Base-by-base conservation (phyloP, 2,113 vertebrate species). In the Elephantulus edwardii region DNA sequence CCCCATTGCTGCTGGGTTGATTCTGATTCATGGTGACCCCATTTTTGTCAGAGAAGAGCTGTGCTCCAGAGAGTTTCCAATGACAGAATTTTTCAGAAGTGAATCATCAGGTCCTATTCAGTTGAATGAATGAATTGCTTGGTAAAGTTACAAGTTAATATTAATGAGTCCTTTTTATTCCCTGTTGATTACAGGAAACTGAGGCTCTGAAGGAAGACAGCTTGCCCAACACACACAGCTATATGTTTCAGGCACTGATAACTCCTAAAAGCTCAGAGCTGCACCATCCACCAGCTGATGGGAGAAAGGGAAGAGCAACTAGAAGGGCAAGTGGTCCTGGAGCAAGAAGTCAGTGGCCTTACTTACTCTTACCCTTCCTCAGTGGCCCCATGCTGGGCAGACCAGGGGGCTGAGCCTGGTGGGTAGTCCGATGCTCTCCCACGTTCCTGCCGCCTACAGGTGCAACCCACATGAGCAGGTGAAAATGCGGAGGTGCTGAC, bases 401-500 rank as follows among this genome's bases (percentile, higher is more conserved):
- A 10, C 46, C 71, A 12, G 26, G 68, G 33, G 35, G 17, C 72
- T 83, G 88, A n/a, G 11, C 46, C 30, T 33, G 50, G 60, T 46
- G 85, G 89, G 84, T 76, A 88, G 68, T 40, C 89, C 66, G 76
- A 56, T 64, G 83, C 44, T 74, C 78, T 68, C 72, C 44, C 30
- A 17, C 40, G 10, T 38, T 77, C 83, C 88, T 68, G 87, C 83
- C 12, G 22, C 81, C 95, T 95, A 95, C 95, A 96, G 96, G 96
- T 96, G 95, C 94, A 96, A 81, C 87, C 91, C 97, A 96, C 95
- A 95, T 94, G 94, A 96, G 96, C 96, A 96, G 95, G 97, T 97
- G 96, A 97, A 97, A 97, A 96, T 92, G 95, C 88, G 48, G 94
- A 87, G 82, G 88, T 91, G 95, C 88, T 93, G 96, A 96, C 96